A percentile compares a stretch with the other conserved stretches of the same genome.
Conservation (phyloP, 2,113 vertebrate species). For the Tamias sibiricus region DNA sequence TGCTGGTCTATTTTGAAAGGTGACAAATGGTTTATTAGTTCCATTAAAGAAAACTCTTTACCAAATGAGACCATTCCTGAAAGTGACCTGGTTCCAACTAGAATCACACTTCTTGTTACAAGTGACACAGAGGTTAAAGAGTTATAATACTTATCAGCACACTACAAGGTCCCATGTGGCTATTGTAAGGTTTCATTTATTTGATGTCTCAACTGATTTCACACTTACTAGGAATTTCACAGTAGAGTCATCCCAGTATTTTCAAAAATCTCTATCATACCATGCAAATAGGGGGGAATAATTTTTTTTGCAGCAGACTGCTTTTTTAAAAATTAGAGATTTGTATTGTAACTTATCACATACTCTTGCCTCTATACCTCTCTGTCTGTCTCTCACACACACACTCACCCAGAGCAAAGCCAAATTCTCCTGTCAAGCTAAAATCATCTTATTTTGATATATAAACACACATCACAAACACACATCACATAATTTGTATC, state of each 20-base stretch:
- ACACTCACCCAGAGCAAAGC: background rate
- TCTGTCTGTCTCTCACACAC: too few relatives aligned
- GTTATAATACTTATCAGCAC: background rate
- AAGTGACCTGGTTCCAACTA: background rate
- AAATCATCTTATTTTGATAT: constrained; percentile 75
- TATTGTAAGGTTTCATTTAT: constrained; percentile 49
- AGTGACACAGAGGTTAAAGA: background rate
- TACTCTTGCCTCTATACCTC: background rate
- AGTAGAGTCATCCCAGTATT: constrained; percentile 43
- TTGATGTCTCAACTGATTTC: constrained; percentile 71
- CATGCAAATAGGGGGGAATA: constrained; percentile 45
- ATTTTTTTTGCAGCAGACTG: constrained; percentile 64
- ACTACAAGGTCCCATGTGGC: background rate
- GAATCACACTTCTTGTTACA: background rate
- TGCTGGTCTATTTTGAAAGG: background rate
- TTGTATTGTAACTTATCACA: constrained; percentile 16
- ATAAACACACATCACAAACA: constrained; percentile 82
- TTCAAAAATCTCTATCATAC: constrained; percentile 47
- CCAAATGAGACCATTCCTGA: background rate
- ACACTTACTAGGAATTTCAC: constrained; percentile 62
- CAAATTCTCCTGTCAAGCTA: constrained; percentile 55
- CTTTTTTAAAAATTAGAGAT: constrained; percentile 13
- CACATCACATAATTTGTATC: constrained; percentile 82
- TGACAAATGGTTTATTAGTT: background rate
- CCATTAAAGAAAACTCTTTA: background rate